phyloP scores from a whole-genome alignment of 2,113 vertebrate genomes.

The Cromileptes altivelis region DNA sequence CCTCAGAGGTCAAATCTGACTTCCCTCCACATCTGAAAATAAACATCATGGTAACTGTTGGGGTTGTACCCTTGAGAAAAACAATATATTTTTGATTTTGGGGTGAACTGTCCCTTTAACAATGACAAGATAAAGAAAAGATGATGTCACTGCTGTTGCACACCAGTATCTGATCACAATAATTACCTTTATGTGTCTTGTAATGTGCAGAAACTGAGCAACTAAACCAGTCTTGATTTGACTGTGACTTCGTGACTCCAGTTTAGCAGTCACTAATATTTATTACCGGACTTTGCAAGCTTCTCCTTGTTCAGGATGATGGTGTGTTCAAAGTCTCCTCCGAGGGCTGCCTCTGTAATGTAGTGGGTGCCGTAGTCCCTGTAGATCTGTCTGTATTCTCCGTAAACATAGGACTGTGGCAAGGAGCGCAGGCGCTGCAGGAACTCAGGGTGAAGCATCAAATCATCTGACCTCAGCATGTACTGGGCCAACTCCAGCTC shows the following conservation, averaged over 20 bases:
- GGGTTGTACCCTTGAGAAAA: too few species aligned
- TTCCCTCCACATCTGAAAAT: too few species aligned
- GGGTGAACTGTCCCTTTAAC: too few species aligned
- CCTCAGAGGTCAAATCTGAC: too few species aligned
- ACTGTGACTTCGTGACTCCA: not conserved
- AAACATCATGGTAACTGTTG: too few species aligned
- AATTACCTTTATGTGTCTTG: not conserved
- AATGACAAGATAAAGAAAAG: not conserved
- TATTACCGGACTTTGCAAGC: constrained; percentile 83
- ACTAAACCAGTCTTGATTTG: not conserved
- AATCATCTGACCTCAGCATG: constrained; percentile 84
- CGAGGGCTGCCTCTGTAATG: constrained; percentile 88
- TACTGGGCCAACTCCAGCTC: constrained; percentile 89
- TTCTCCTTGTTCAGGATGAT: constrained; percentile 85
- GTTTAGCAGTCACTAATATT: not conserved
- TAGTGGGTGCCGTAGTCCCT: constrained; percentile 94
- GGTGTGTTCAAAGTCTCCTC: constrained; percentile 90
- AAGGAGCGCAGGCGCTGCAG: constrained; percentile 86
- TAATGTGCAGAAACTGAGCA: not conserved
- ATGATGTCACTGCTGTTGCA: constrained; percentile 4
- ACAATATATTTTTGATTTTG: too few species aligned
- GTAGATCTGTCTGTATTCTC: constrained; percentile 92
- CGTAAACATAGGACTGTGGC: constrained; percentile 89
- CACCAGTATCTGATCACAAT: not conserved
- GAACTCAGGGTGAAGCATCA: constrained; percentile 93